Evolutionary conservation across 2,888 invertebrate genomes (phyloP).

Genomic region (Horisme vitalbata): DNA sequence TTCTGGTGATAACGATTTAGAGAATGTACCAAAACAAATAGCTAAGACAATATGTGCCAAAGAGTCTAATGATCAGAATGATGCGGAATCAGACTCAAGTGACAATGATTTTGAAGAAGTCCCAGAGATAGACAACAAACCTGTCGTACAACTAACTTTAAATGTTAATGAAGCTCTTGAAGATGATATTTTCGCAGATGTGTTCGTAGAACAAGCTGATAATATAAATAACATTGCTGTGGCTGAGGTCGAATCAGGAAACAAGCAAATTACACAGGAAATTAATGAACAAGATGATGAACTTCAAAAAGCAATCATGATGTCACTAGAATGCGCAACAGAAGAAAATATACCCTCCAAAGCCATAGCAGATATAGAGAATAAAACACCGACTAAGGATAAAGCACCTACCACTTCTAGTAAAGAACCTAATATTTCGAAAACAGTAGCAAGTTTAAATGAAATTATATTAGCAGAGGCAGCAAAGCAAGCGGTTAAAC

Average conservation of each 20-base stretch:
- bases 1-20: background rate
- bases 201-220: conserved; percentile 67
- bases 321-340: conserved; percentile 29
- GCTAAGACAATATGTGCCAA: conserved; percentile 1
- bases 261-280: no score
- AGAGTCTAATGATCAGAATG: background rate
- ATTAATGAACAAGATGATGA: conserved; percentile 22
- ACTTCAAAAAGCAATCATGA: conserved; percentile 33
- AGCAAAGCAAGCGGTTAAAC: conserved; percentile 2
- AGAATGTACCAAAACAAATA: background rate
- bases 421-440: conserved; percentile 9
- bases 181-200: conserved; percentile 89
- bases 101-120: conserved; percentile 81
- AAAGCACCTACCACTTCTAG: background rate
- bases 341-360: conserved; percentile 14
- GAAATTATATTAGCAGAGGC: conserved; percentile 19
- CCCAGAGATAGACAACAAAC: conserved; percentile 45
- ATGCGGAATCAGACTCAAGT: conserved; percentile 54
- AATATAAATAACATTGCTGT: conserved; percentile 12
- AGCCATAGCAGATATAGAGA: background rate
- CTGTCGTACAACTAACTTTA: conserved; percentile 73
- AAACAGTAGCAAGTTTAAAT: conserved; percentile 31
- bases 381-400: background rate
- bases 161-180: conserved; percentile 54
- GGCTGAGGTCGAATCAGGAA: conserved; percentile 1